Conservation (phyloP, 2,113 vertebrate genomes). For the Oriolus oriolus region DNA sequence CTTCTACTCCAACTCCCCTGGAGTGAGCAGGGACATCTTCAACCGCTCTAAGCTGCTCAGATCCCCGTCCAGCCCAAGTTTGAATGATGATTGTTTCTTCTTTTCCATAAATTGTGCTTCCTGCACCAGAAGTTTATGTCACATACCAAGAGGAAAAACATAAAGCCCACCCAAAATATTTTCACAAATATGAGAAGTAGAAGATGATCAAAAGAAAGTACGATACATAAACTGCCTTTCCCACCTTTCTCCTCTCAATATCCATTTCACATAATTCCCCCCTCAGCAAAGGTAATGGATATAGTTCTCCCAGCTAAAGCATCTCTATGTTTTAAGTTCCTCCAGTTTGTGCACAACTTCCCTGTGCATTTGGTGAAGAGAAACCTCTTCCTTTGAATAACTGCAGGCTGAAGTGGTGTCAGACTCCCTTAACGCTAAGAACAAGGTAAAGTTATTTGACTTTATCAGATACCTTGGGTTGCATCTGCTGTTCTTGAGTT, state of each 20-base stretch:
- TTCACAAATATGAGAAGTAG: background rate
- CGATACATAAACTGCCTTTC: background rate
- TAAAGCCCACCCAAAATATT: background rate
- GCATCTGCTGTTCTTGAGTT: background rate
- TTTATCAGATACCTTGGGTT: background rate
- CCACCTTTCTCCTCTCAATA: background rate
- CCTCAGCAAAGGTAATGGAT: background rate
- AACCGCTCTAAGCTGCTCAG: background rate
- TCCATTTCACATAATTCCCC: background rate
- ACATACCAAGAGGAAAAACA: background rate
- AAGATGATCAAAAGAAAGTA: background rate
- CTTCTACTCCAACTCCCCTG: background rate
- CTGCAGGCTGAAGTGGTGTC: background rate
- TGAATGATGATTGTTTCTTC: background rate
- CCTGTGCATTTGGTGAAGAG: background rate
- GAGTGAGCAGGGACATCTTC: background rate
- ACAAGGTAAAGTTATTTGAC: background rate
- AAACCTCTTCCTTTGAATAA: background rate
- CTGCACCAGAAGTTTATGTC: background rate
- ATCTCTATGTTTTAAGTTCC: background rate
- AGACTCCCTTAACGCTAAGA: background rate
- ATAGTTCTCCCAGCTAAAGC: background rate
- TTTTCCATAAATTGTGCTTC: background rate
- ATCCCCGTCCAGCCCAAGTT: rapidly evolving
- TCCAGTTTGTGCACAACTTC: background rate